Conservation (phyloP, 2,888 invertebrate species). For the Heliconius sara region DNA sequence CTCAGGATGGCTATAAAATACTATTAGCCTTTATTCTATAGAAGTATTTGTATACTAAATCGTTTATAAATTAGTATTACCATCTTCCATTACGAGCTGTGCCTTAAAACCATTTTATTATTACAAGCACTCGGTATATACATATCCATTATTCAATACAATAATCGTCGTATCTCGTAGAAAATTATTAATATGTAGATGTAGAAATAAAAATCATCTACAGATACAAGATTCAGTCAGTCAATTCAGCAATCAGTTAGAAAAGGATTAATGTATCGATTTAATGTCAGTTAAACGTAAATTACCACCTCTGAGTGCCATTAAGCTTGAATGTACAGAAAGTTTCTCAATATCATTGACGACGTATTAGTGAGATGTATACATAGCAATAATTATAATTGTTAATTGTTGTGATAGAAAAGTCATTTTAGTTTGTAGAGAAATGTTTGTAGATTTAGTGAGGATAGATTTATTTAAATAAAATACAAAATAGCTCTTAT, state of each 20-base stretch:
- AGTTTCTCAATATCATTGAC: conserved; percentile 8
- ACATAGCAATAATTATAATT: conserved; percentile 65
- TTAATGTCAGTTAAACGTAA: not conserved
- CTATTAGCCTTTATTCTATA: not conserved
- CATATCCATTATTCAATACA: not conserved
- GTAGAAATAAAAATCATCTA: not conserved
- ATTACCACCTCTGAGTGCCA: not conserved
- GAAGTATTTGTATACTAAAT: not conserved
- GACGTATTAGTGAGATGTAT: conserved; percentile 70
- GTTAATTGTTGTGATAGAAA: not conserved
- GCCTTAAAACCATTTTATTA: conserved; percentile 12
- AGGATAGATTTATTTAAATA: not conserved
- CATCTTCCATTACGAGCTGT: conserved; percentile 14
- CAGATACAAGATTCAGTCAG: not conserved
- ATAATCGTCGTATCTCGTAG: not conserved
- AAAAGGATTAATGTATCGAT: not conserved
- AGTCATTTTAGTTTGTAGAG: not conserved
- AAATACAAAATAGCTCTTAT: not conserved
- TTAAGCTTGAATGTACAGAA: not conserved
- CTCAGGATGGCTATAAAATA: conserved; percentile 87
- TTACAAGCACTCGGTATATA: not conserved
- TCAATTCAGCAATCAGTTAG: not conserved
- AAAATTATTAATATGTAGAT: not conserved
- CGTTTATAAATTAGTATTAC: conserved; percentile 17
- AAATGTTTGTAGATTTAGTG: not conserved